Percentiles rank a stretch among this genome's conserved stretches.
Conservation (phyloP, 2,797 vertebrate genomes). For the Neosilurus mollespiculum region DNA sequence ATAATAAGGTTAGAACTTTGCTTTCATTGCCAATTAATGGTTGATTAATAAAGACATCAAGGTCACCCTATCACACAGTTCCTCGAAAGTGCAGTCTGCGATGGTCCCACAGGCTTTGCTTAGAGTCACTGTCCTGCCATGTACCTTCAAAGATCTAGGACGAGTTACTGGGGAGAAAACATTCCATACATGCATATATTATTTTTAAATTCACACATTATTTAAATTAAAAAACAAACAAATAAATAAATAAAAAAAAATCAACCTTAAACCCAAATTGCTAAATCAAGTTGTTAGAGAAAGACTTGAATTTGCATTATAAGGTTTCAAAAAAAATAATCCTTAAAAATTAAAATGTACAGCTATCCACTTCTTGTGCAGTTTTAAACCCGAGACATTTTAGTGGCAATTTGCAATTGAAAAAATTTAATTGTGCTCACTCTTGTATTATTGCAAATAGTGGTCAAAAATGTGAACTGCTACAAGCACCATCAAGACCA, state of each 20-base stretch:
- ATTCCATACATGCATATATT: background rate
- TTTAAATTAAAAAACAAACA: no score
- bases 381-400: background rate
- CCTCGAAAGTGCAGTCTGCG: slow-evolving; percentile 94
- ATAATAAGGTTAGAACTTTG: background rate
- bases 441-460: background rate
- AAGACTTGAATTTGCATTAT: background rate
- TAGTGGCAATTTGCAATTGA: background rate
- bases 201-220: background rate
- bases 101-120: slow-evolving; percentile 94
- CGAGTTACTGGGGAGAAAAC: slow-evolving; percentile 87
- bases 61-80: slow-evolving; percentile 95
- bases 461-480: background rate
- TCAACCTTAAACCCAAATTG: background rate
- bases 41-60: slow-evolving; percentile 28
- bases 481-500: background rate
- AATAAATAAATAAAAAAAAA: no score
- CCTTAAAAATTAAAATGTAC: background rate
- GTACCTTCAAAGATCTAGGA: slow-evolving; percentile 89
- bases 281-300: background rate
- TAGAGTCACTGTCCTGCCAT: slow-evolving; percentile 89
- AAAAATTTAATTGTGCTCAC: background rate
- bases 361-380: background rate
- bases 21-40: background rate
- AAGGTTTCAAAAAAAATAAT: no score